Conservation (phyloP, 1,140 invertebrate species). For the Leptoteleia sp. region DNA sequence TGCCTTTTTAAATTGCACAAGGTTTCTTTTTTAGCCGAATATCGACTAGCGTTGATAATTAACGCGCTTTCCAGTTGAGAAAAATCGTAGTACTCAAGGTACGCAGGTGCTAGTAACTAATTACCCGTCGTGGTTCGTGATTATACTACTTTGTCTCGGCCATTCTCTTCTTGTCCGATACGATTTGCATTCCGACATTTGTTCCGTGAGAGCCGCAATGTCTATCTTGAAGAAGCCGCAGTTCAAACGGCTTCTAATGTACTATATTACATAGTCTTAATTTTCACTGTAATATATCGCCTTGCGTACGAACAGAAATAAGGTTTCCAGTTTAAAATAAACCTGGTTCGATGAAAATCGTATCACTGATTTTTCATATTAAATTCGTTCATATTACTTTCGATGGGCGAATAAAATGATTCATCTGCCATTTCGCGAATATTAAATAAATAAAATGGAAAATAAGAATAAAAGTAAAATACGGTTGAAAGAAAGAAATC, state of each 20-base stretch:
- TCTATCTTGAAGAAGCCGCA: constrained; percentile 64
- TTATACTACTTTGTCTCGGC: constrained; percentile 67
- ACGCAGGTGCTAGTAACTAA: constrained; percentile 67
- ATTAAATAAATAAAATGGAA: too few species aligned
- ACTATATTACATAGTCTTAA: constrained; percentile 46
- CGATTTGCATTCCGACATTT: constrained; percentile 69
- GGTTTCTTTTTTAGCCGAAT: constrained; percentile 42
- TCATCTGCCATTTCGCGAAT: too few species aligned
- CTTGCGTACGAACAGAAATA: constrained; percentile 3
- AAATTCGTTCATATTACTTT: too few species aligned
- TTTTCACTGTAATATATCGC: constrained; percentile 35
- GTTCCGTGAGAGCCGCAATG: constrained; percentile 51
- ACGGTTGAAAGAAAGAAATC: too few species aligned
- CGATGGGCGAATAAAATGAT: too few species aligned
- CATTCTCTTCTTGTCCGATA: constrained; percentile 67
- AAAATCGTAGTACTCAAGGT: constrained; percentile 66
- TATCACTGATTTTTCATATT: too few species aligned
- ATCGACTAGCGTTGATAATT: constrained; percentile 65
- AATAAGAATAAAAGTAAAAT: too few species aligned
- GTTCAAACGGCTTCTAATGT: constrained; percentile 57
- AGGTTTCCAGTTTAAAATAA: constrained; percentile 1
- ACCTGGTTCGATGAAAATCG: background rate
- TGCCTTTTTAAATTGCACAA: constrained; percentile 24
- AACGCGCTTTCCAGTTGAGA: constrained; percentile 64
- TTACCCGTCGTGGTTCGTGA: constrained; percentile 66